Conservation (phyloP, 2,888 invertebrate genomes). For the Chrysomela aeneicollis region DNA sequence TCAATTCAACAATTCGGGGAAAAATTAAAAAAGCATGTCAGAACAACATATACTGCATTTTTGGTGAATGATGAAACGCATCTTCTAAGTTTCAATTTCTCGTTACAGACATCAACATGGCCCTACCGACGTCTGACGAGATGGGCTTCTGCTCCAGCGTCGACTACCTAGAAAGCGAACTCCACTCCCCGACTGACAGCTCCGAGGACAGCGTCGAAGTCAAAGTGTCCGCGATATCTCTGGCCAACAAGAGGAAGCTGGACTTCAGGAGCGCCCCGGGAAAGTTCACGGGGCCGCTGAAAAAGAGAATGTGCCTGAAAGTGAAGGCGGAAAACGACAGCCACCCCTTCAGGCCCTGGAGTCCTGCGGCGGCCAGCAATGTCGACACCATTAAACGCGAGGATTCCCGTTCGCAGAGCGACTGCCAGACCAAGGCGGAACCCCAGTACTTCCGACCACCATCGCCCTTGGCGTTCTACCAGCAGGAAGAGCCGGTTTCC, state of each 20-base stretch:
- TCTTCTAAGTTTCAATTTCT: conserved; percentile 45
- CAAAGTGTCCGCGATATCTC: conserved; percentile 67
- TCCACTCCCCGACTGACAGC: conserved; percentile 70
- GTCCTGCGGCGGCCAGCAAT: conserved; percentile 50
- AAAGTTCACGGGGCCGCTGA: conserved; percentile 67
- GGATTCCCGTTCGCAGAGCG: conserved; percentile 30
- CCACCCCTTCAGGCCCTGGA: conserved; percentile 74
- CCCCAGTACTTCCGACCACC: conserved; percentile 55
- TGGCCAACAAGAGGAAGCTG: conserved; percentile 73
- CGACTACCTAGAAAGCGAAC: conserved; percentile 62
- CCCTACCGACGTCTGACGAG: conserved; percentile 62
- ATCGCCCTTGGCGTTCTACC: conserved; percentile 44
- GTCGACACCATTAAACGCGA: conserved; percentile 26
- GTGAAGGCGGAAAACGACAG: conserved; percentile 56
- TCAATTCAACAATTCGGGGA: too few species aligned
- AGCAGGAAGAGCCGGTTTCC: conserved; percentile 50
- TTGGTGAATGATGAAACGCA: background rate
- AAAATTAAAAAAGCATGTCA: background rate
- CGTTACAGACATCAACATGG: conserved; percentile 66
- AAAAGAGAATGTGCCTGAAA: conserved; percentile 74
- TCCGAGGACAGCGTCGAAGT: conserved; percentile 74
- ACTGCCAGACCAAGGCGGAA: conserved; percentile 33
- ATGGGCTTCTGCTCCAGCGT: conserved; percentile 78
- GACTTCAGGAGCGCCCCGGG: conserved; percentile 68
- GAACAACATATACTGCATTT: too few species aligned